A percentile compares a stretch with the other conserved stretches of the same genome.
Conservation (phyloP, 2,113 vertebrate genomes). For the Candoia aspera region DNA sequence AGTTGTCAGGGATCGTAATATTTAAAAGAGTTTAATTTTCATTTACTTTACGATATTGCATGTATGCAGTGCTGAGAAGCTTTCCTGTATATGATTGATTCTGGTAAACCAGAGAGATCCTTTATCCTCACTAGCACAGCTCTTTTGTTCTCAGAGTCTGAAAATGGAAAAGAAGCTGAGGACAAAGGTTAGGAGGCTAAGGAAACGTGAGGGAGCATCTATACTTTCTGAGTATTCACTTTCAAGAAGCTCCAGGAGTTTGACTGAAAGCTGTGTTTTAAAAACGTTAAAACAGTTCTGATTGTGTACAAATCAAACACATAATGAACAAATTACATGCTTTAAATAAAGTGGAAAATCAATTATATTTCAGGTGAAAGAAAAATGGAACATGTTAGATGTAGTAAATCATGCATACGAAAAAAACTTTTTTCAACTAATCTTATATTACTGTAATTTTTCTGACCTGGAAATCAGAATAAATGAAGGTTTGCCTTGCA, state of each 20-base stretch:
- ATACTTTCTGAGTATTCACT: background rate
- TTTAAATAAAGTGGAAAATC: background rate
- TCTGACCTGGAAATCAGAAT: conserved; percentile 1
- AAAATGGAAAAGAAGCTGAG: background rate
- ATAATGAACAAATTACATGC: background rate
- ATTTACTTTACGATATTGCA: background rate
- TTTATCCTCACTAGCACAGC: background rate
- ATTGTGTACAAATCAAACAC: background rate
- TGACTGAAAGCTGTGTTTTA: background rate
- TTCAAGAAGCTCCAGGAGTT: background rate
- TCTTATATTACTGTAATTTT: conserved; percentile 38
- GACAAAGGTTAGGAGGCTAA: background rate
- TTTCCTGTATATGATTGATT: background rate
- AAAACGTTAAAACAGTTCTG: background rate
- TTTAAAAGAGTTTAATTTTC: background rate
- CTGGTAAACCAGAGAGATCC: background rate
- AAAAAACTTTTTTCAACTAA: conserved; percentile 41
- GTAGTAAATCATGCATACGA: conserved; percentile 57
- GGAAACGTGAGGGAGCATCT: background rate
- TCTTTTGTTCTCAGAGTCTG: background rate
- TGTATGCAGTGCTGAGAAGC: background rate
- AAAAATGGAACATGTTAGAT: conserved; percentile 53
- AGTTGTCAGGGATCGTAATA: background rate
- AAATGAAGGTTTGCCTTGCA: background rate
- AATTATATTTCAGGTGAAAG: conserved; percentile 17